Conservation (phyloP, 2,888 invertebrate genomes). For the Eudemis profundana region DNA sequence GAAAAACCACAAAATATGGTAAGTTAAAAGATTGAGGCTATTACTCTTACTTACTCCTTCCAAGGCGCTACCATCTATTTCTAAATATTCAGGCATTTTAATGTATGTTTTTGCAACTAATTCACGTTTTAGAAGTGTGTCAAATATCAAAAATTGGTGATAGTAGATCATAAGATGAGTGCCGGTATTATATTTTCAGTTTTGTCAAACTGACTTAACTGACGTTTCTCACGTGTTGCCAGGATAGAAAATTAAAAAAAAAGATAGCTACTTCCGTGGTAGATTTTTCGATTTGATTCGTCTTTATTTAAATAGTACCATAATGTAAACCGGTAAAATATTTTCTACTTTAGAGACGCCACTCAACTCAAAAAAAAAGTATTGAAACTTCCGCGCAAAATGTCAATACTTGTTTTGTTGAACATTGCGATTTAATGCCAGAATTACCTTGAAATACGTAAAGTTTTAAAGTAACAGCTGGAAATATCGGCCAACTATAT, state of each 20-base stretch:
- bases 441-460: slow-evolving; percentile 27
- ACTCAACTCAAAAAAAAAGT: slow-evolving; percentile 27
- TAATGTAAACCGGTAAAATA: slow-evolving; percentile 27
- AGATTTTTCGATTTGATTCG: slow-evolving; percentile 32
- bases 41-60: slow-evolving; percentile 88
- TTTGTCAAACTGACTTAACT: slow-evolving; percentile 9
- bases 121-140: neutral
- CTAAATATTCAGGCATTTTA: slow-evolving; percentile 69
- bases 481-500: neutral
- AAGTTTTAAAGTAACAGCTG: slow-evolving; percentile 25
- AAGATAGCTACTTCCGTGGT: slow-evolving; percentile 33
- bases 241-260: neutral
- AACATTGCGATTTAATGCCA: slow-evolving; percentile 38
- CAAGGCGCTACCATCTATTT: slow-evolving; percentile 91
- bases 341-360: slow-evolving; percentile 26
- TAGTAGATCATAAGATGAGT: neutral
- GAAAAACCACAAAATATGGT: slow-evolving; percentile 13
- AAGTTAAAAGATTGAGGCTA: slow-evolving; percentile 8
- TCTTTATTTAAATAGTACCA: slow-evolving; percentile 2
- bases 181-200: neutral
- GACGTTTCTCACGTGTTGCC: slow-evolving; percentile 5
- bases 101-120: neutral
- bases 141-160: neutral
- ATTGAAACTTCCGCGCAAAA: slow-evolving; percentile 52
- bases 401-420: slow-evolving; percentile 56